phyloP scores from a whole-genome alignment of 30 jellyfish, hydroid and myxozoan genomes.

The Haliclystus octoradiatus region DNA sequence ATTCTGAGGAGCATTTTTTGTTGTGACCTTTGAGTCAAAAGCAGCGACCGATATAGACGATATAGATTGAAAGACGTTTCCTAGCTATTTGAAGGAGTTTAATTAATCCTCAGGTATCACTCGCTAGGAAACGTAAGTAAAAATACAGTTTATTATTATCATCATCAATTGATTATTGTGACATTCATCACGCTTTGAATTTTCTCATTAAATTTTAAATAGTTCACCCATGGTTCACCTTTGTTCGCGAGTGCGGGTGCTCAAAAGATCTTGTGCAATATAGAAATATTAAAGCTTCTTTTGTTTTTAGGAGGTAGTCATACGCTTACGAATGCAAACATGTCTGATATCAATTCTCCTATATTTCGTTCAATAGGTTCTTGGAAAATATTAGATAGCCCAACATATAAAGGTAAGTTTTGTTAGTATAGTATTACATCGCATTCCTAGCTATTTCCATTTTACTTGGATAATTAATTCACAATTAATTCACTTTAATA shows the following conservation, averaged over 20 bases:
- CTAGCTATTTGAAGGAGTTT: too few species aligned
- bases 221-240: neutral
- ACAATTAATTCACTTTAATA: neutral
- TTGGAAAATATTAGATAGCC: conserved; percentile 31
- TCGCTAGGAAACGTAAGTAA: too few species aligned
- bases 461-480: conserved; percentile 14
- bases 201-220: neutral
- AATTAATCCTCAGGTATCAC: too few species aligned
- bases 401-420: conserved; percentile 25
- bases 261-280: neutral
- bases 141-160: too few species aligned
- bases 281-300: neutral
- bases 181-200: neutral
- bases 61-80: too few species aligned
- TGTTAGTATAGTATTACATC: neutral
- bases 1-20: too few species aligned
- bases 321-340: neutral
- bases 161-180: too few species aligned
- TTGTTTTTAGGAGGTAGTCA: neutral
- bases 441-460: conserved; percentile 18
- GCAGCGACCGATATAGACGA: too few species aligned
- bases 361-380: conserved; percentile 13
- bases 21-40: too few species aligned
- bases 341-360: neutral
- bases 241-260: neutral